Percentiles rank a stretch among this genome's conserved stretches.
These are phyloP conservation scores for Amaurobius ferox DNA, from an alignment of 2,888 invertebrate genomes.

Conservation along the genomic window DNA sequence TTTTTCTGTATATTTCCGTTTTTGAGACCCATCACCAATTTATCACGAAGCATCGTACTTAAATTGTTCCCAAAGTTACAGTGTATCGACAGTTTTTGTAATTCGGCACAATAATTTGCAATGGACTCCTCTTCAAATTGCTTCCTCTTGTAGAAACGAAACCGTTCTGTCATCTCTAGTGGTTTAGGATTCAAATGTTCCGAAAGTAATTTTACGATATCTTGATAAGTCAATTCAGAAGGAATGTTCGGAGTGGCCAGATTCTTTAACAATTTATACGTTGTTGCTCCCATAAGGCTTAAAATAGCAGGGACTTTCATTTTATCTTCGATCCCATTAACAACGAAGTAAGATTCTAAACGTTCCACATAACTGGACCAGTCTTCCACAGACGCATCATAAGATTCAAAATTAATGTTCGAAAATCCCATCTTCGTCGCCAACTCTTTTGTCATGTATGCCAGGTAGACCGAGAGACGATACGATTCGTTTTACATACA, in stretches of 20 bases:
- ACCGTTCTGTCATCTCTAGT: conserved; percentile 51
- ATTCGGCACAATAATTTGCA: conserved; percentile 44
- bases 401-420: conserved; percentile 48
- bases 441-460: conserved; percentile 47
- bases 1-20: conserved; percentile 45
- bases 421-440: conserved; percentile 42
- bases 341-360: conserved; percentile 49
- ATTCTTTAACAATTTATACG: conserved; percentile 48
- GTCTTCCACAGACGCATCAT: conserved; percentile 42
- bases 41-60: conserved; percentile 49
- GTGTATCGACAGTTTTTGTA: conserved; percentile 47
- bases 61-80: conserved; percentile 48
- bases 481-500: conserved; percentile 54
- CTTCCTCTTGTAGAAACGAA: conserved; percentile 47
- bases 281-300: conserved; percentile 47
- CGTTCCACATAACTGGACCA: conserved; percentile 49
- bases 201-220: conserved; percentile 49
- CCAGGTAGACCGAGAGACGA: no score
- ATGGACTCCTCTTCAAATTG: conserved; percentile 43
- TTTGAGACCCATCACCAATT: conserved; percentile 47
- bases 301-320: conserved; percentile 45
- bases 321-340: conserved; percentile 44
- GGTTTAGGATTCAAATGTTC: conserved; percentile 51
- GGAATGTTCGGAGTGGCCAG: conserved; percentile 46
- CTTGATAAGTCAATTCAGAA: conserved; percentile 43